Evolutionary conservation across 2,113 vertebrate genomes (phyloP).

Genomic region (Etheostoma spectabile): DNA sequence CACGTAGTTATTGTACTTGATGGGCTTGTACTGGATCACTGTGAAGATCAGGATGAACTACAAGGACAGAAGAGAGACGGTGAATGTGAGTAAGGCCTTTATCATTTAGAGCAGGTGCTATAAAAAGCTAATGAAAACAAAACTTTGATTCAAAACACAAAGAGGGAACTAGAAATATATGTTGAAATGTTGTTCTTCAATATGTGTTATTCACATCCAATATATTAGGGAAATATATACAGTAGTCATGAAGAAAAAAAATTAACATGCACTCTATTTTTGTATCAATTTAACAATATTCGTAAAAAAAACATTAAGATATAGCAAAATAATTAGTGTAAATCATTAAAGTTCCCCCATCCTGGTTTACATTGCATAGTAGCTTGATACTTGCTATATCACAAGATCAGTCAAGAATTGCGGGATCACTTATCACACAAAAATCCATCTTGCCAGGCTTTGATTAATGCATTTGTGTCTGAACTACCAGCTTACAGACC

Average conservation of each 20-base stretch:
- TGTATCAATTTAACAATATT: background rate
- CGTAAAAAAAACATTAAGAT: background rate
- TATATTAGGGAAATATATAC: background rate
- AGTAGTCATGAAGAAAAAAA: too few relatives aligned
- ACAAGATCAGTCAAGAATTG: too few relatives aligned
- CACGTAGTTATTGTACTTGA: conserved; percentile 94
- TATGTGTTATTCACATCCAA: background rate
- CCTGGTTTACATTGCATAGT: background rate
- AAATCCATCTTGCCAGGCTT: too few relatives aligned
- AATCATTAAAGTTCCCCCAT: background rate
- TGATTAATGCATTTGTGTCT: too few relatives aligned
- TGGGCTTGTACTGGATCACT: conserved; percentile 97
- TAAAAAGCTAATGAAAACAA: background rate
- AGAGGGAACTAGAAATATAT: background rate
- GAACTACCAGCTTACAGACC: too few relatives aligned
- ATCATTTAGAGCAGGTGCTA: background rate
- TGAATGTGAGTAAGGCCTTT: background rate
- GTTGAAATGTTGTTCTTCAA: background rate
- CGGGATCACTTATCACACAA: too few relatives aligned
- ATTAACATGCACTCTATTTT: background rate
- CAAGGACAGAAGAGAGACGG: conserved; percentile 19
- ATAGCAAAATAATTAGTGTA: background rate
- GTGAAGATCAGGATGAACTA: conserved; percentile 99
- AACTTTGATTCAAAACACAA: background rate
- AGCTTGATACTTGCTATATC: too few relatives aligned